Conservation (phyloP, 2,113 vertebrate genomes). For the Salvelinus sp. region DNA sequence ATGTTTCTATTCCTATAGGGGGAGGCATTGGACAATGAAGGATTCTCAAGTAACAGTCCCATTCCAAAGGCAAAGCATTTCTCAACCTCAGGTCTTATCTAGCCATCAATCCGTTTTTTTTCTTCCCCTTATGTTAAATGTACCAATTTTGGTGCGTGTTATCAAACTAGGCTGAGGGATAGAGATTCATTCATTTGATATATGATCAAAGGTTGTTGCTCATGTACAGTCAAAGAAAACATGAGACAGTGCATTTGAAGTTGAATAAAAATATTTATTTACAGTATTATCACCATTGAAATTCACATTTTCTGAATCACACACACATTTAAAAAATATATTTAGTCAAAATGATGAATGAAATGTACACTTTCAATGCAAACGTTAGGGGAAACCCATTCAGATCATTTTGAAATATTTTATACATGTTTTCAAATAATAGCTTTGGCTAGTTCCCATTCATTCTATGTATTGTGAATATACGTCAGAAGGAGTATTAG, state of each 20-base stretch:
- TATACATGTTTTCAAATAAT: background rate
- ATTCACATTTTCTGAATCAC: background rate
- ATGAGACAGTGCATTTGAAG: background rate
- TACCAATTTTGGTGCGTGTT: too few species aligned
- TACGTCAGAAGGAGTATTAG: background rate
- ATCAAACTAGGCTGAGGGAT: too few species aligned
- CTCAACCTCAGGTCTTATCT: too few species aligned
- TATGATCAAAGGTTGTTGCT: too few species aligned
- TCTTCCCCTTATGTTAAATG: too few species aligned
- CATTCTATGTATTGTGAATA: background rate
- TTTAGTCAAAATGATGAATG: background rate
- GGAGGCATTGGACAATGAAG: background rate
- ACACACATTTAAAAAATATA: background rate
- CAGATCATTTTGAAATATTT: background rate
- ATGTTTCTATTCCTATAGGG: background rate
- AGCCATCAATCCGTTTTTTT: too few species aligned
- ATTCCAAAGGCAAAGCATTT: too few species aligned
- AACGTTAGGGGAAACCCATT: background rate
- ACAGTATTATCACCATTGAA: background rate
- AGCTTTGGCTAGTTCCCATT: background rate
- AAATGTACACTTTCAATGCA: background rate
- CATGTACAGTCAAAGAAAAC: too few species aligned
- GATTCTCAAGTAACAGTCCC: too few species aligned
- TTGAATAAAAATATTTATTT: background rate
- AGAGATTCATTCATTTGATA: too few species aligned